A percentile compares a stretch with the other conserved stretches of the same genome.
phyloP scores from a whole-genome alignment of 37 sponge, comb jelly and placozoan species.

The Ianthella basta region DNA sequence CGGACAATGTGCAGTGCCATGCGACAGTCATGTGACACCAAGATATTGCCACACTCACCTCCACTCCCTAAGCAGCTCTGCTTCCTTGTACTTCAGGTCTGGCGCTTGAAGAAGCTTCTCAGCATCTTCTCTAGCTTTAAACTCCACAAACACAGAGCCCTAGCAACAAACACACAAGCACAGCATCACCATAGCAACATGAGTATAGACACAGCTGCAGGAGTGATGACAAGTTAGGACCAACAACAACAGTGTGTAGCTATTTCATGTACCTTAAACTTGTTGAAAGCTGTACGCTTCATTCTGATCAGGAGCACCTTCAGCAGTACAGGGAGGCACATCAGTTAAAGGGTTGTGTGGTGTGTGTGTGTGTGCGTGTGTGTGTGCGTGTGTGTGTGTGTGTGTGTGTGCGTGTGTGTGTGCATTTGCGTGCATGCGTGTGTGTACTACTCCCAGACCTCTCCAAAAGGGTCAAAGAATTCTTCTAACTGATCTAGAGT shows the following conservation, averaged over 20 bases:
- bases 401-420: too few relatives aligned
- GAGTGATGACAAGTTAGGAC: conserved; percentile 1
- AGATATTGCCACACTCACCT: conserved; percentile 41
- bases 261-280: conserved; percentile 39
- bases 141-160: conserved; percentile 89
- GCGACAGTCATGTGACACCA: too few relatives aligned
- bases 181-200: too few relatives aligned
- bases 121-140: conserved; percentile 10
- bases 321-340: too few relatives aligned
- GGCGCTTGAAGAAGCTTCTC: conserved; percentile 33
- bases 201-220: background rate
- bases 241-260: background rate
- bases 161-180: background rate
- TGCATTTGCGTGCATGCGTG: too few relatives aligned
- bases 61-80: conserved; percentile 53
- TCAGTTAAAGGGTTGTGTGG: too few relatives aligned
- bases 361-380: too few relatives aligned
- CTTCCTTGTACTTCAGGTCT: conserved; percentile 50
- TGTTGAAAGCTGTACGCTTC: conserved; percentile 5
- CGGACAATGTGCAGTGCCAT: too few relatives aligned
- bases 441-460: conserved; percentile 44
- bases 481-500: conserved; percentile 66
- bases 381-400: too few relatives aligned
- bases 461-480: conserved; percentile 70
- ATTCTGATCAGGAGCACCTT: background rate